Conservation (phyloP, 2,888 invertebrate species). For the Papilio demoleus region DNA sequence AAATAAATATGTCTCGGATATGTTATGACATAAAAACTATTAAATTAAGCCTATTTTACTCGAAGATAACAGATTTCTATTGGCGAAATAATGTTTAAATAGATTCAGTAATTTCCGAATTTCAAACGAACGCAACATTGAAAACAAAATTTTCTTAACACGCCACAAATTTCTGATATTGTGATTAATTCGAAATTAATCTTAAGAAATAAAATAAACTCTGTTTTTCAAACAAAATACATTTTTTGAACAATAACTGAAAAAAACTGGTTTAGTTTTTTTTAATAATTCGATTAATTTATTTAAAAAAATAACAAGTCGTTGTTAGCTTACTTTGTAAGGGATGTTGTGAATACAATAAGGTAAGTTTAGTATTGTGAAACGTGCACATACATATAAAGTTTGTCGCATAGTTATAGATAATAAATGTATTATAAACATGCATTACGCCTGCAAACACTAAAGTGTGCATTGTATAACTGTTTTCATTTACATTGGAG, state of each 20-base stretch:
- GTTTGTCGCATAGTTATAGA: constrained; percentile 9
- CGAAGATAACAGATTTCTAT: neutral
- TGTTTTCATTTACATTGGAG: too few species aligned
- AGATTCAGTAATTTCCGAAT: neutral
- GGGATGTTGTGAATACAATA: neutral
- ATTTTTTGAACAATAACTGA: too few species aligned
- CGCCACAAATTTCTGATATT: too few species aligned
- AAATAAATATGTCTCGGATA: neutral
- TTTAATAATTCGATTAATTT: neutral
- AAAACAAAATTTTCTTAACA: neutral
- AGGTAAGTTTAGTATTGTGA: constrained; percentile 2
- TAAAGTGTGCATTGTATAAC: constrained; percentile 65
- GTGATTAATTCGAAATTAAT: neutral
- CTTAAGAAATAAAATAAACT: too few species aligned
- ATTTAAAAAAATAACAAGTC: neutral
- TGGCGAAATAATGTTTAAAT: neutral
- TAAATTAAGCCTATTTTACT: neutral
- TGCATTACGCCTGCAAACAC: constrained; percentile 57
- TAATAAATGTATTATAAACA: neutral
- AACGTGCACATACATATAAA: neutral
- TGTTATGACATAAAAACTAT: neutral
- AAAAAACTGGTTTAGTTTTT: too few species aligned
- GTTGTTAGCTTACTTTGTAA: neutral
- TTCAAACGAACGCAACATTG: neutral
- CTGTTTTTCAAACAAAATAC: too few species aligned